Percentiles rank a stretch among this genome's conserved stretches.
Conservation (phyloP, 1,140 invertebrate species). For the Trialeurodes vaporariorum region DNA sequence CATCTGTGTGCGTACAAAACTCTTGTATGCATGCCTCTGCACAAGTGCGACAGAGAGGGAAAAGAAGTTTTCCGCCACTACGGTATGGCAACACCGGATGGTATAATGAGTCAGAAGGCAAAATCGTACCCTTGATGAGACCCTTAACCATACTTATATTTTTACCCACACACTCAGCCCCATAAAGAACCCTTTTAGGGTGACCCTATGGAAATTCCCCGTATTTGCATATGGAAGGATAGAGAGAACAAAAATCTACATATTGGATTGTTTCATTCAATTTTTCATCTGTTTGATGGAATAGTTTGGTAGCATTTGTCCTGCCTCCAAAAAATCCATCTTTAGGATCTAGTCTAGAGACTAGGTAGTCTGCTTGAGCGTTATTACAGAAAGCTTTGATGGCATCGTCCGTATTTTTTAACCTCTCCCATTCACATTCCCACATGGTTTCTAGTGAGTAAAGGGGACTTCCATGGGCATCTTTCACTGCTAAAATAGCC, state of each 20-base stretch:
- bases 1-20: slow-evolving; percentile 24
- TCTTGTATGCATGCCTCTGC: slow-evolving; percentile 12
- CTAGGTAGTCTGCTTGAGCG: background rate
- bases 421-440: background rate
- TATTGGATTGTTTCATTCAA: background rate
- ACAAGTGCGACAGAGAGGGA: slow-evolving; percentile 27
- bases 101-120: slow-evolving; percentile 29
- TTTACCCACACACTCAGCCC: background rate
- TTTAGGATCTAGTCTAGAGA: background rate
- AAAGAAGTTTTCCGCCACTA: slow-evolving; percentile 28
- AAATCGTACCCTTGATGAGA: slow-evolving; percentile 25
- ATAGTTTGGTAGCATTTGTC: background rate
- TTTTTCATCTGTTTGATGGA: background rate
- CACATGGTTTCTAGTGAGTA: background rate
- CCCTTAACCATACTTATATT: slow-evolving; percentile 2
- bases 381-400: background rate
- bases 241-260: slow-evolving; percentile 1
- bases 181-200: background rate
- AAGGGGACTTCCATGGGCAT: too few relatives aligned
- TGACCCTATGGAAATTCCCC: slow-evolving; percentile 1
- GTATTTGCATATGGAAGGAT: slow-evolving; percentile 6
- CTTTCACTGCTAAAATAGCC: too few relatives aligned
- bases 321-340: slow-evolving; percentile 3
- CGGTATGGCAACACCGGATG: slow-evolving; percentile 28
- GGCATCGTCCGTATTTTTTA: background rate